phyloP scores from a whole-genome alignment of 2,888 invertebrate genomes.

The Drosophila parthenogenetica region DNA sequence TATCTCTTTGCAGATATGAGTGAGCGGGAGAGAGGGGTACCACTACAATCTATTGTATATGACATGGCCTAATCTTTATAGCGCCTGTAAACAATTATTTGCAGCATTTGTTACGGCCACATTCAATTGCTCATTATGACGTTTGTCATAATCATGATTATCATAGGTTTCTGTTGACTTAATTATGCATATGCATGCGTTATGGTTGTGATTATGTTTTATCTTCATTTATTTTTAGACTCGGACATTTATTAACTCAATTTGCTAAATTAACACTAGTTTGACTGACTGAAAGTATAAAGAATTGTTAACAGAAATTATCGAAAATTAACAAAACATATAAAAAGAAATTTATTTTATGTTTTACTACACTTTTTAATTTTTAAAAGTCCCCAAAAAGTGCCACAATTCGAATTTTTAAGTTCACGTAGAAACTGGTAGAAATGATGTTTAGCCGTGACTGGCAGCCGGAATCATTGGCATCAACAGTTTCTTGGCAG shows the following conservation, averaged over 20 bases:
- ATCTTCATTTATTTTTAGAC: conserved; percentile 40
- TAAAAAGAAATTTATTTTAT: too few species aligned
- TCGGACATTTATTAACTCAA: conserved; percentile 22
- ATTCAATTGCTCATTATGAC: conserved; percentile 18
- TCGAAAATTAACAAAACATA: too few species aligned
- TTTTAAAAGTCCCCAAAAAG: neutral
- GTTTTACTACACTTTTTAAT: too few species aligned
- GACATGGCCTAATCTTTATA: conserved; percentile 62
- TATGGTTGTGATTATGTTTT: conserved; percentile 51
- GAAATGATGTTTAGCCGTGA: conserved; percentile 37
- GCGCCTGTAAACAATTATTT: conserved; percentile 68
- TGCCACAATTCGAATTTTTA: conserved; percentile 21
- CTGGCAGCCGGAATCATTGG: conserved; percentile 33
- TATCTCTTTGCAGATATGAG: conserved; percentile 61
- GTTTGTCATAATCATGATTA: neutral
- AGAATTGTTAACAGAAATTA: too few species aligned
- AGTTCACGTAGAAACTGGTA: conserved; percentile 12
- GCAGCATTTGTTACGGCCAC: conserved; percentile 46
- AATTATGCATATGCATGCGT: conserved; percentile 60
- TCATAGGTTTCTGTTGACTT: conserved; percentile 6
- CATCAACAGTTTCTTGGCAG: conserved; percentile 39
- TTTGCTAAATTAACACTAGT: neutral
- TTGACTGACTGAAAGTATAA: too few species aligned
- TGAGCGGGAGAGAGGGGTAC: neutral
- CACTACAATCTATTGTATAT: conserved; percentile 27